Evolutionary conservation across 2,797 vertebrate genomes (phyloP).

Genomic region (Heterohyrax brucei): DNA sequence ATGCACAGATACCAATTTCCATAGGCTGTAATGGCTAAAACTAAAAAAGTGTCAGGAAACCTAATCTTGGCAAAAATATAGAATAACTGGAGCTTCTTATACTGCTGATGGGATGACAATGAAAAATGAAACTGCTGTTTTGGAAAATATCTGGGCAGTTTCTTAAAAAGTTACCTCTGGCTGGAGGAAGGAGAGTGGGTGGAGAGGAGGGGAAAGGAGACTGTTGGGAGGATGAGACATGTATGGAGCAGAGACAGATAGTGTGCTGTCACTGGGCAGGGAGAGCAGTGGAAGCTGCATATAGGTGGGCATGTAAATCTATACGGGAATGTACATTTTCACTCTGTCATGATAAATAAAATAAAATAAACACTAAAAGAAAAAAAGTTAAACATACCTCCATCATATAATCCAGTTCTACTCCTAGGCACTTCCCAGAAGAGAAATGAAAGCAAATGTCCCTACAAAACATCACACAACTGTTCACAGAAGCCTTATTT

Average conservation of each 20-base stretch:
- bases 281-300: too few relatives aligned
- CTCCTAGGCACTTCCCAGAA: neutral
- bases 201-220: too few relatives aligned
- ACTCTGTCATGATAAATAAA: too few relatives aligned
- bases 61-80: neutral
- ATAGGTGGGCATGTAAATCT: too few relatives aligned
- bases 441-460: constrained; percentile 3
- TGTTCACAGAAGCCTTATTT: neutral
- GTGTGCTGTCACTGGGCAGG: too few relatives aligned
- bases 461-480: constrained; percentile 40
- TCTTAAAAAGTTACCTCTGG: constrained; percentile 36
- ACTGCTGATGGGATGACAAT: neutral
- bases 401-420: neutral
- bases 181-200: too few relatives aligned
- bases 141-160: constrained; percentile 18
- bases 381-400: neutral
- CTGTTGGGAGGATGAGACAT: too few relatives aligned
- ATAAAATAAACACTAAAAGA: too few relatives aligned
- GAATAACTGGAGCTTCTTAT: neutral
- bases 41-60: constrained; percentile 36
- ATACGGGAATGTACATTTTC: too few relatives aligned
- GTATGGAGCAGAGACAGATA: too few relatives aligned
- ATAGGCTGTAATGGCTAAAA: neutral
- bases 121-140: neutral
- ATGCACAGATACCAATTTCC: constrained; percentile 13